These are phyloP conservation scores for Decapterus maruadsi DNA, from an alignment of 2,797 vertebrate species.

Conservation along the genomic window DNA sequence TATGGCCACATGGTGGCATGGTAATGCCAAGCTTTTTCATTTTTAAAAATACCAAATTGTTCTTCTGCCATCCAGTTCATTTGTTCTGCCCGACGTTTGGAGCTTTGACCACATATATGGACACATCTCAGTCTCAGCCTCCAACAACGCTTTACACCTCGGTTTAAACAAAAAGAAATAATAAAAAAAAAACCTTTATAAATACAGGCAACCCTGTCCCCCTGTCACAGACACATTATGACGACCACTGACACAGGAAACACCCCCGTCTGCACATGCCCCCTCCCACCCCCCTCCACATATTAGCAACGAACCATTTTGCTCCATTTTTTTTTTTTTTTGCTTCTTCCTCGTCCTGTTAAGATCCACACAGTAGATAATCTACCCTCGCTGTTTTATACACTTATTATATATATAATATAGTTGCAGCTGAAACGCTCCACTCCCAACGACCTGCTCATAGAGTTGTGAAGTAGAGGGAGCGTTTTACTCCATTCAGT, in stretches of 20 bases:
- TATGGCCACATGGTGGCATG: conserved; percentile 89
- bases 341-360: conserved; percentile 50
- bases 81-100: conserved; percentile 69
- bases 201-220: conserved; percentile 83
- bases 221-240: conserved; percentile 80
- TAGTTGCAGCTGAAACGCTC: conserved; percentile 72
- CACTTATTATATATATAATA: conserved; percentile 75
- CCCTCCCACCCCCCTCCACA: conserved; percentile 41
- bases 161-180: conserved; percentile 9
- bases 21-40: conserved; percentile 81
- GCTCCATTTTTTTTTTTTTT: conserved; percentile 36
- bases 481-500: conserved; percentile 6
- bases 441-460: conserved; percentile 52
- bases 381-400: conserved; percentile 77
- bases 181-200: conserved; percentile 73
- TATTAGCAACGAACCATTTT: conserved; percentile 61
- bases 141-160: background rate
- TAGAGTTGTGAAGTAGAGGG: conserved; percentile 49
- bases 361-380: conserved; percentile 82
- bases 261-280: conserved; percentile 68
- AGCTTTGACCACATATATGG: conserved; percentile 68
- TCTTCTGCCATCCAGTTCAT: conserved; percentile 78
- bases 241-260: conserved; percentile 81
- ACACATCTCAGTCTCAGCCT: conserved; percentile 57
- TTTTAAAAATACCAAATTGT: conserved; percentile 83